Percentiles rank a stretch among this genome's conserved stretches.
These are phyloP conservation scores for Panonychus citri DNA, from an alignment of 1,140 invertebrate species.

Conservation along the genomic window DNA sequence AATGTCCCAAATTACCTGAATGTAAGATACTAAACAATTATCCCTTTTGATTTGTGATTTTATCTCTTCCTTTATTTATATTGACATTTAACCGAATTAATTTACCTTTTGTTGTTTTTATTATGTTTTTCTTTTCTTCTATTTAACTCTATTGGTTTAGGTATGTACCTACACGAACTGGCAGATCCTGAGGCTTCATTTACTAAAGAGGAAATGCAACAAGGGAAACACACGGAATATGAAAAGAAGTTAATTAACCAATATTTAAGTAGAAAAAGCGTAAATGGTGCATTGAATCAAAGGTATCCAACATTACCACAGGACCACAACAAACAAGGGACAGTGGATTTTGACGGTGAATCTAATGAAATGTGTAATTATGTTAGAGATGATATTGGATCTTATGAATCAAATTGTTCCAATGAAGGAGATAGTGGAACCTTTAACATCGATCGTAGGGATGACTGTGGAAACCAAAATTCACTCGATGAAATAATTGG, in stretches of 20 bases:
- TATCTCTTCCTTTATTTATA: too few relatives aligned
- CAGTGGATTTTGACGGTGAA: neutral
- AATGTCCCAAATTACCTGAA: conserved; percentile 58
- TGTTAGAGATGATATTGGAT: neutral
- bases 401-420: neutral
- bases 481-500: conserved; percentile 1
- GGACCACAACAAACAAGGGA: neutral
- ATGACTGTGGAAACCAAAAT: neutral
- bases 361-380: neutral
- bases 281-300: neutral
- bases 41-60: too few relatives aligned
- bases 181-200: conserved; percentile 88
- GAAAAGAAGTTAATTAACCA: conserved; percentile 11
- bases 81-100: neutral
- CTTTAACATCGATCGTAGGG: neutral
- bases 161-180: conserved; percentile 98
- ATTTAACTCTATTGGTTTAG: conserved; percentile 15
- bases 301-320: neutral
- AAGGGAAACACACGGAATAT: conserved; percentile 12
- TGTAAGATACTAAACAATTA: too few relatives aligned
- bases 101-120: neutral
- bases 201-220: conserved; percentile 97
- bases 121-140: neutral
- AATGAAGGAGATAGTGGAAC: neutral
- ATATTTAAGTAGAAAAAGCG: conserved; percentile 4